Conservation (phyloP, 2,113 vertebrate species). For the Otocyon megalotis region DNA sequence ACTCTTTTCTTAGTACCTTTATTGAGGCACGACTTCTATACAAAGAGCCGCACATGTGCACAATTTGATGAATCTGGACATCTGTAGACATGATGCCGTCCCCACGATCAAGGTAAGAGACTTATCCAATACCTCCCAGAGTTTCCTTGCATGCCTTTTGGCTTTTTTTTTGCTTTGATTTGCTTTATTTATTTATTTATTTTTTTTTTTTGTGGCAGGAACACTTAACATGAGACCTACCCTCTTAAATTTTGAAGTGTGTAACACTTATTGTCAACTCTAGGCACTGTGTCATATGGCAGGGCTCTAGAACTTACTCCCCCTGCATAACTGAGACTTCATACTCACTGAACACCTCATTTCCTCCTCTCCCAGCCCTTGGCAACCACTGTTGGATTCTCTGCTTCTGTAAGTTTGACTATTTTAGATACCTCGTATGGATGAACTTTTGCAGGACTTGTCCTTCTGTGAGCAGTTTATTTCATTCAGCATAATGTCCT, state of each 20-base stretch:
- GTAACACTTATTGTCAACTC: too few species aligned
- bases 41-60: neutral
- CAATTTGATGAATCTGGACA: neutral
- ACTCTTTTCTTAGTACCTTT: neutral
- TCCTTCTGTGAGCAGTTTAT: neutral
- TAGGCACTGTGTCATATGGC: fast-evolving
- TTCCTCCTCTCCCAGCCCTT: neutral
- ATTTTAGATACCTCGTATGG: neutral
- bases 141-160: neutral
- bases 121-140: neutral
- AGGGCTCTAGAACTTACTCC: neutral
- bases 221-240: neutral
- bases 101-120: neutral
- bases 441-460: neutral
- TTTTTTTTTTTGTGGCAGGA: neutral
- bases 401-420: neutral
- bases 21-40: neutral
- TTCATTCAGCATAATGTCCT: neutral
- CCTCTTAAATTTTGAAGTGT: neutral
- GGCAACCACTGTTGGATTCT: neutral
- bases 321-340: neutral
- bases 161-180: neutral
- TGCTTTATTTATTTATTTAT: too few species aligned
- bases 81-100: neutral
- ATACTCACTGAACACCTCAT: neutral